Evolutionary conservation across 2,888 invertebrate genomes (phyloP).

Genomic region (Drosophila eohydei): DNA sequence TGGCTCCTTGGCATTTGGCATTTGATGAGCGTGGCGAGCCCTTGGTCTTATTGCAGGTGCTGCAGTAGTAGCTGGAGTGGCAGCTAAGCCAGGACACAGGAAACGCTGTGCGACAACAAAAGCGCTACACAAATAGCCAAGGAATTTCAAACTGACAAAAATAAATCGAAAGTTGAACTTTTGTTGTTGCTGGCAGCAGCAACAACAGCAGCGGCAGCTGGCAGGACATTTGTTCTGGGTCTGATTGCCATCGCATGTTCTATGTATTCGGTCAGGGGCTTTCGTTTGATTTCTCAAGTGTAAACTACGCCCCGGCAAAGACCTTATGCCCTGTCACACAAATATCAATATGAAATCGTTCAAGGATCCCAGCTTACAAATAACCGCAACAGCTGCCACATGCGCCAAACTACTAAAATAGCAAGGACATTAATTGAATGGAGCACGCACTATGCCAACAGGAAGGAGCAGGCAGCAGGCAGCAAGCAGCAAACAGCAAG

Average conservation of each 20-base stretch:
- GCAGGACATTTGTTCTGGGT: slow-evolving; percentile 69
- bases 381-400: slow-evolving; percentile 57
- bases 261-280: slow-evolving; percentile 51
- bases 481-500: not conserved
- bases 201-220: slow-evolving; percentile 59
- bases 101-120: slow-evolving; percentile 58
- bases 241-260: slow-evolving; percentile 49
- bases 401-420: slow-evolving; percentile 51
- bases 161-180: slow-evolving; percentile 77
- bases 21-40: slow-evolving; percentile 62
- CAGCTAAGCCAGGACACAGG: slow-evolving; percentile 39
- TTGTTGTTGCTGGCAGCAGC: slow-evolving; percentile 27
- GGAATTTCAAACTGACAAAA: slow-evolving; percentile 65
- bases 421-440: slow-evolving; percentile 56
- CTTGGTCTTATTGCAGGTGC: slow-evolving; percentile 57
- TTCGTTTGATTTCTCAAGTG: slow-evolving; percentile 78
- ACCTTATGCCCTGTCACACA: slow-evolving; percentile 61
- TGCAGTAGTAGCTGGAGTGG: slow-evolving; percentile 28
- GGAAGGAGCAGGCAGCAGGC: not conserved
- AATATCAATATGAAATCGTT: slow-evolving; percentile 71
- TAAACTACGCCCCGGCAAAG: slow-evolving; percentile 56
- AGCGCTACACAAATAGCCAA: slow-evolving; percentile 53
- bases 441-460: slow-evolving; percentile 23
- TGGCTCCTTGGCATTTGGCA: slow-evolving; percentile 62
- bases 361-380: slow-evolving; percentile 39